Conservation (phyloP, 1,140 invertebrate genomes). For the Diachasma alloeum region DNA sequence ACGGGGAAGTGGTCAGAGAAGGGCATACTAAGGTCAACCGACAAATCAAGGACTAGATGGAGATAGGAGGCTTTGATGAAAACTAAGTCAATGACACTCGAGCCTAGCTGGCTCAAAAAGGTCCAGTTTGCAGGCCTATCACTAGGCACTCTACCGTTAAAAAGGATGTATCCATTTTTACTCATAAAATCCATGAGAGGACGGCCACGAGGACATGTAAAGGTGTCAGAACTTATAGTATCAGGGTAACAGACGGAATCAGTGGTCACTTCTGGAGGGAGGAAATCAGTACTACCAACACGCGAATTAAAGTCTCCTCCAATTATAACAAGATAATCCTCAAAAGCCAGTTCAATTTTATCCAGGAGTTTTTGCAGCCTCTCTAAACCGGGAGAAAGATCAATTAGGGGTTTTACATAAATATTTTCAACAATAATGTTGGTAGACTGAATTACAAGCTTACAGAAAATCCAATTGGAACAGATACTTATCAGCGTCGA, state of each 20-base stretch:
- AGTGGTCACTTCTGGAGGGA: neutral
- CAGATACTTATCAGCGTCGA: too few species aligned
- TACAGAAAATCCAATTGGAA: too few species aligned
- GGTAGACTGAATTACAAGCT: too few species aligned
- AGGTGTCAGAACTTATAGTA: neutral
- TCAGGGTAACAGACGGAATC: neutral
- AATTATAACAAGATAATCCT: neutral
- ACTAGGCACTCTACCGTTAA: constrained; percentile 4
- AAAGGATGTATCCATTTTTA: neutral
- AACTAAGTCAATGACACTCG: too few species aligned
- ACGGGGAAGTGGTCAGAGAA: constrained; percentile 20
- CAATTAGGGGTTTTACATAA: too few species aligned
- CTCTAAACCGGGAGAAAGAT: too few species aligned
- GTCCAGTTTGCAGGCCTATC: constrained; percentile 12
- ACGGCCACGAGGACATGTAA: neutral
- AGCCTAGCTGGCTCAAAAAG: neutral
- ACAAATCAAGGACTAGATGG: neutral
- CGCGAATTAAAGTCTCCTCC: neutral
- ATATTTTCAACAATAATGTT: too few species aligned
- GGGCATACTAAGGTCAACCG: neutral
- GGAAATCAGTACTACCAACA: neutral
- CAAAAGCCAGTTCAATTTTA: too few species aligned
- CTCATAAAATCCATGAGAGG: constrained; percentile 7
- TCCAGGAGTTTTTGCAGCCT: too few species aligned
- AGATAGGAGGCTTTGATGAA: neutral